A percentile compares a stretch with the other conserved stretches of the same genome.
These are phyloP conservation scores for Chiloscyllium plagiosum DNA, from an alignment of 2,113 vertebrate genomes.

Conservation along the genomic window DNA sequence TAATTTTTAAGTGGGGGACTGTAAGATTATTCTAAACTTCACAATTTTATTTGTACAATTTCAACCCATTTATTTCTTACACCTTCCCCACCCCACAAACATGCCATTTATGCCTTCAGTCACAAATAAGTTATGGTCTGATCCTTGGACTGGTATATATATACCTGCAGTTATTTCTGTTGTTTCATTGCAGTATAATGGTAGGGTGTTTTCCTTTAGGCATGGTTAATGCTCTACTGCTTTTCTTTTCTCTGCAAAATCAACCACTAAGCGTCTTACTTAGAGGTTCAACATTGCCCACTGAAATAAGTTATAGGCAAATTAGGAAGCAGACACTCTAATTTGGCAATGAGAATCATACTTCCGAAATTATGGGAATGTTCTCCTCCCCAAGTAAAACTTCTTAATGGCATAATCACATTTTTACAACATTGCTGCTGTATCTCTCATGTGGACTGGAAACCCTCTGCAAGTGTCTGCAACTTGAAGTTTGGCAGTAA, in stretches of 20 bases:
- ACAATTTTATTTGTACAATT: not conserved
- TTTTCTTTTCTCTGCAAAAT: not conserved
- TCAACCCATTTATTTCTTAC: not conserved
- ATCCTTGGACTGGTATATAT: not conserved
- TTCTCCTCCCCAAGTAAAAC: not conserved
- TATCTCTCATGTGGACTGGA: not conserved
- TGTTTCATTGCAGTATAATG: not conserved
- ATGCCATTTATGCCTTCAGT: not conserved
- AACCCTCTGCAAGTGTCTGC: not conserved
- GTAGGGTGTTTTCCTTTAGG: not conserved
- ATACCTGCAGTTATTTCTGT: not conserved
- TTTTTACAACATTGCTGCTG: not conserved
- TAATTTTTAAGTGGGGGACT: not conserved
- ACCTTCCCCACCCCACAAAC: not conserved
- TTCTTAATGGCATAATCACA: not conserved
- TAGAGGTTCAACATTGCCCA: not conserved
- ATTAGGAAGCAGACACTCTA: not conserved
- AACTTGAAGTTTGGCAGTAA: not conserved
- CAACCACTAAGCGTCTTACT: not conserved
- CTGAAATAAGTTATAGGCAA: not conserved
- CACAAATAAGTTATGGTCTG: not conserved
- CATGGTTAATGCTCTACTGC: not conserved
- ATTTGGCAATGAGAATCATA: not conserved
- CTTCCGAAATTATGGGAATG: not conserved
- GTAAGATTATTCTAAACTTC: not conserved